Base-by-base conservation (phyloP, 2,113 vertebrate species). In the Clupea harengus region DNA sequence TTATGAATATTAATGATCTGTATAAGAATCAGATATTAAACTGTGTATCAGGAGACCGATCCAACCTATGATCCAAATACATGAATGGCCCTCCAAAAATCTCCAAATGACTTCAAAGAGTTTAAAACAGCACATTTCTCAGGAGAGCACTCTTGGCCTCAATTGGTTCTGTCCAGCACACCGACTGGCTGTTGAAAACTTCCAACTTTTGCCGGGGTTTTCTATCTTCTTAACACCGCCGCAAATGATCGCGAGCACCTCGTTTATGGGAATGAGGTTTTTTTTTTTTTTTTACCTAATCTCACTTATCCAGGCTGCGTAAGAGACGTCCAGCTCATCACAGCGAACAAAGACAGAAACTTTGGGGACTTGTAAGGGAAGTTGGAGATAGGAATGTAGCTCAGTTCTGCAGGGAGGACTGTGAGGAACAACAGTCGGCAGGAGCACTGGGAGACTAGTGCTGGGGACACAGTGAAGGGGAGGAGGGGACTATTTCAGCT, bases 271-370 rank as follows among this genome's bases (percentile, higher is more conserved):
- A 78, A 54, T 54, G 32, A 52, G 46, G 5, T 39, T 60, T 60
- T 60, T 60, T 22, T 22, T 60, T 22, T 60, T 22, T 60, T 22
- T 22, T 6, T 22, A 64, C 47, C 22, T 81, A 6, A 86, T 52
- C 60, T 32, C 49, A 86, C 45, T 54, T 78, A 84, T 82, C 57
- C 80, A 82, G 45, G 82, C 80, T 64, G 72, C 60, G 54, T 39
- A 72, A 44, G 75, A 84, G 45, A 87, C 46, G 45, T 85, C 83
- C 44, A 72, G 84, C 86, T 64, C 81, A 49, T 82, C 47, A 81
- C 39, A 28, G 3, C 47, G 25, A 87, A 72, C 25, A 67, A 67
- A 32, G 10, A 22, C 46, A 45, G 44, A 84, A 60, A 44, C 82
- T 83, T 83, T 20, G 57, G 52, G 64, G 82, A 45, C 32, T n/a